phyloP scores from a whole-genome alignment of 2,888 invertebrate genomes.

The Zygogramma bicolorata region DNA sequence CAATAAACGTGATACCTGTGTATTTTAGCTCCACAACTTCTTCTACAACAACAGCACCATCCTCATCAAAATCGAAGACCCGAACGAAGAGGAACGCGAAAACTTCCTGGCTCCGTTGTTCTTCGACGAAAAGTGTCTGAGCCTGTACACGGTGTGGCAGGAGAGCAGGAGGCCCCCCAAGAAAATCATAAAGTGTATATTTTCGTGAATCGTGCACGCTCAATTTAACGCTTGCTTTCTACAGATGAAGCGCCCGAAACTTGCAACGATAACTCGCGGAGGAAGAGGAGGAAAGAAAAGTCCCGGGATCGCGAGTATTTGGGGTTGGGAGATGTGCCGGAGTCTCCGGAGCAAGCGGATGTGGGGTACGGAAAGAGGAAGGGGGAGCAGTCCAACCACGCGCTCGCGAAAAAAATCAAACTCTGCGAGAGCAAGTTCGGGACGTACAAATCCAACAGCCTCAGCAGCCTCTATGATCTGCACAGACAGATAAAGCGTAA shows the following conservation, averaged over 20 bases:
- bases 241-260: slow-evolving; percentile 15
- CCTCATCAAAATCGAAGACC: slow-evolving; percentile 59
- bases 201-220: slow-evolving; percentile 1
- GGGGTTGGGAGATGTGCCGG: not conserved
- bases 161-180: slow-evolving; percentile 12
- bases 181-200: slow-evolving; percentile 40
- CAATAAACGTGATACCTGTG: no score
- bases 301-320: not conserved
- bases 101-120: slow-evolving; percentile 61
- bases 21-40: slow-evolving; percentile 57
- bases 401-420: slow-evolving; percentile 35
- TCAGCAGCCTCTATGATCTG: slow-evolving; percentile 42
- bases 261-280: not conserved
- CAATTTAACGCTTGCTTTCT: slow-evolving; percentile 5
- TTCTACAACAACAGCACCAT: slow-evolving; percentile 61
- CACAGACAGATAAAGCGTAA: slow-evolving; percentile 44
- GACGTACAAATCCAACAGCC: slow-evolving; percentile 34
- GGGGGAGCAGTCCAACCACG: slow-evolving; percentile 27
- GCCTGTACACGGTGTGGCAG: slow-evolving; percentile 50
- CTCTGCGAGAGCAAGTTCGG: slow-evolving; percentile 40
- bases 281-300: slow-evolving; percentile 25
- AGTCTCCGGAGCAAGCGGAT: not conserved
- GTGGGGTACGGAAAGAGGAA: slow-evolving; percentile 22
- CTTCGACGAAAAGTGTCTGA: slow-evolving; percentile 53
- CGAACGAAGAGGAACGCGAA: slow-evolving; percentile 58